These are phyloP conservation scores for Phymanthus crucifer DNA, from an alignment of 92 coral and sea anemone genomes.

Conservation along the genomic window DNA sequence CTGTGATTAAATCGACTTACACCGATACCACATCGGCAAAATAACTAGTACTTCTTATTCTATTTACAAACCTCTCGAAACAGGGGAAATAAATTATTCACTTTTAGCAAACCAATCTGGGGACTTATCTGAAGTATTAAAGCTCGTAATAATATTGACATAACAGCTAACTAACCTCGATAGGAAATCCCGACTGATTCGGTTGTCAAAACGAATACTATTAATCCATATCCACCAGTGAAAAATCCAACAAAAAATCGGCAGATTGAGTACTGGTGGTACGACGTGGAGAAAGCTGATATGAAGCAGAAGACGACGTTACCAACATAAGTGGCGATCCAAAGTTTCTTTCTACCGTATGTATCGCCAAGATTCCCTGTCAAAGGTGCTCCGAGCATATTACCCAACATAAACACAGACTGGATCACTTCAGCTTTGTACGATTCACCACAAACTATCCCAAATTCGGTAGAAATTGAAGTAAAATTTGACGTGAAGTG, in stretches of 20 bases:
- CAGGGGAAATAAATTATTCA: no score
- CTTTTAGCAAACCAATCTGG: no score
- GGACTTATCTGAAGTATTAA: background rate
- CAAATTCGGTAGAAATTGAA: constrained; percentile 85
- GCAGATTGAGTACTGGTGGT: constrained; percentile 56
- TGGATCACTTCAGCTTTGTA: constrained; percentile 80
- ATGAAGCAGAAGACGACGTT: constrained; percentile 45
- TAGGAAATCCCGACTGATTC: constrained; percentile 81
- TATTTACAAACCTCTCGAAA: no score
- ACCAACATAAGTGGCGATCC: constrained; percentile 49
- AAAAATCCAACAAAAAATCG: constrained; percentile 75
- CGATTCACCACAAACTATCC: constrained; percentile 74
- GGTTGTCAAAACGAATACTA: constrained; percentile 70
- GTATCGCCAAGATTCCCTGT: constrained; percentile 72
- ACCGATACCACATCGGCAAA: no score
- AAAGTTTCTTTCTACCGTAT: constrained; percentile 70
- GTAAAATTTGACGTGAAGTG: constrained; percentile 72
- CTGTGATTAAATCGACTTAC: no score
- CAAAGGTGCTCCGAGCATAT: constrained; percentile 68
- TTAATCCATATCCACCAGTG: constrained; percentile 71
- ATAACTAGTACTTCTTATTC: no score
- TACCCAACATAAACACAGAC: constrained; percentile 84
- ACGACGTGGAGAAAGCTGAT: constrained; percentile 80
- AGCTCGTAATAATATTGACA: background rate
- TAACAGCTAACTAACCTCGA: constrained; percentile 58